Base-by-base conservation (phyloP, 1,140 invertebrate genomes). In the Pseudoatta argentina region DNA sequence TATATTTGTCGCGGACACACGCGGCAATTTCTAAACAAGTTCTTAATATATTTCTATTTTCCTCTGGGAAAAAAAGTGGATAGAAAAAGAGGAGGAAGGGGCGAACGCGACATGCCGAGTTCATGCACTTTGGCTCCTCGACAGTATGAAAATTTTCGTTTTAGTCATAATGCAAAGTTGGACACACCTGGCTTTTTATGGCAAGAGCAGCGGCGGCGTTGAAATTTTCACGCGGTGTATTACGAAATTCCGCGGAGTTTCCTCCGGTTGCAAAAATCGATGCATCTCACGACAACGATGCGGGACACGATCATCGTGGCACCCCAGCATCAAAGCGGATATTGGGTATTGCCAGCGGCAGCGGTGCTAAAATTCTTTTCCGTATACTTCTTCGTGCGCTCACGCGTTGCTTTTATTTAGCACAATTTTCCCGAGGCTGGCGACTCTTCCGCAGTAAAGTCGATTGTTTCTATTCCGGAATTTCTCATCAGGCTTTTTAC, bases 401-500 rank as follows among this genome's bases (percentile, higher is more conserved):
- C 55, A 71, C 73, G 51, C 86, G 44, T 59, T 39, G 30, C 86
- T 78, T 89, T 88, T 85, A 88, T 88, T 85, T 85, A 34, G 18
- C 67, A 6, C 71, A 18, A 16, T 51, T 57, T 72, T 34, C 14
- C 27, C 55, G 27, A 21, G 27, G 12, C 14, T 53, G 59, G 51
- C 21, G 72, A 71, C 57, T 88, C 66, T 75, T 51, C 61, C 75
- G 44, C 18, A 76, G 57, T 55, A 51, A 53, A 64, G 87, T 82
- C 87, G 88, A 89, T 88, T 76, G 83, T 89, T 89, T 73, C 64
- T 57, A 89, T 88, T 64, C 83, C 87, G 83, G 79, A 89, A 90
- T 90, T 90, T 89, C 88, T 87, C 86, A 90, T 90, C 89, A 75
- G 55, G 87, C 57, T 57, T 57, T 57, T 57, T 61, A 24, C 48